Percentiles rank a stretch among this genome's conserved stretches.
These are phyloP conservation scores for Dendropsophus ebraccatus DNA, from an alignment of 2,113 vertebrate species.

Conservation along the genomic window DNA sequence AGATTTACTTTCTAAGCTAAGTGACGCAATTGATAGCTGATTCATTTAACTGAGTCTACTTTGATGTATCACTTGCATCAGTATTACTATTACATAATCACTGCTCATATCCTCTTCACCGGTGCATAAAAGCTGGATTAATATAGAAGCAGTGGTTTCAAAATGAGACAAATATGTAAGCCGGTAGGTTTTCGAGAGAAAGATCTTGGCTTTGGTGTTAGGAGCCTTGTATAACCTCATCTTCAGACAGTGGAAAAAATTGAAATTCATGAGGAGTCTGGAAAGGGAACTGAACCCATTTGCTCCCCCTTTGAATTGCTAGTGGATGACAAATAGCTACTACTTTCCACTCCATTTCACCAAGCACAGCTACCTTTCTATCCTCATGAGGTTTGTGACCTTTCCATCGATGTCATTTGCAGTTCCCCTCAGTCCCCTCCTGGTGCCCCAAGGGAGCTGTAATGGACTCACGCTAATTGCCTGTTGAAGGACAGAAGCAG, in stretches of 20 bases:
- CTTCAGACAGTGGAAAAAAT: constrained; percentile 50
- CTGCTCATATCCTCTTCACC: neutral
- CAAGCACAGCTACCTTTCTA: constrained; percentile 70
- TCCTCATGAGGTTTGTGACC: constrained; percentile 80
- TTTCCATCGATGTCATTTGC: constrained; percentile 79
- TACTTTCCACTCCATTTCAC: constrained; percentile 85
- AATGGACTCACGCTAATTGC: constrained; percentile 85
- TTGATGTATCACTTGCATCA: neutral
- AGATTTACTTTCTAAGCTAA: neutral
- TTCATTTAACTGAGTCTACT: neutral
- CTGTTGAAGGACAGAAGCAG: constrained; percentile 87
- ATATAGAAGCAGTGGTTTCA: neutral
- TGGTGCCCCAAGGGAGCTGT: constrained; percentile 75
- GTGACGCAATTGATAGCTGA: neutral
- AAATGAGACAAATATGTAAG: constrained; percentile 14
- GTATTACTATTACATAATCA: neutral
- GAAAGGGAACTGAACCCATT: constrained; percentile 62
- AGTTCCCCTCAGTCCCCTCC: constrained; percentile 64
- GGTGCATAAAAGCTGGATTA: neutral
- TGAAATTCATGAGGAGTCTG: constrained; percentile 53
- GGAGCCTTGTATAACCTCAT: constrained; percentile 45
- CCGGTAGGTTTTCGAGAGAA: neutral
- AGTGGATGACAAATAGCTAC: constrained; percentile 80
- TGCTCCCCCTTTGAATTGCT: constrained; percentile 71
- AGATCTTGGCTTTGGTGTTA: constrained; percentile 31